Percentiles rank a stretch among this genome's conserved stretches.
Evolutionary conservation across 1,140 invertebrate genomes (phyloP).

Genomic region (Radopholus similis): DNA sequence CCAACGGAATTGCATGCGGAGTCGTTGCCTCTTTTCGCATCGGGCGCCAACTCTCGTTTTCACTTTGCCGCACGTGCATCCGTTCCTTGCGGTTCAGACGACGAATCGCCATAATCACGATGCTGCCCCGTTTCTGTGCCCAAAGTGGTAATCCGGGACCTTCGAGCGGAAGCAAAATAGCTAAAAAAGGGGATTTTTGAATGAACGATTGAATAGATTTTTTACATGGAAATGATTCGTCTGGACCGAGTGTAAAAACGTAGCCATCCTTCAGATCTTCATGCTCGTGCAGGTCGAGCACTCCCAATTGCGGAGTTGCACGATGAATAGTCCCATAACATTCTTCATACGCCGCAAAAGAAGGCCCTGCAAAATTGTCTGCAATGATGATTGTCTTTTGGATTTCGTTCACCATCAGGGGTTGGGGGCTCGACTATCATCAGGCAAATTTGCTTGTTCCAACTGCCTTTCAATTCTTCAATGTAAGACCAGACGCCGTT

Average conservation of each 20-base stretch:
- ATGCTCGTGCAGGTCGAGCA: constrained; percentile 6
- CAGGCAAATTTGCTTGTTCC: constrained; percentile 8
- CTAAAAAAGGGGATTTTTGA: not conserved
- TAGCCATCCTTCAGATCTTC: constrained; percentile 7
- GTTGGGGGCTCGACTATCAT: not conserved
- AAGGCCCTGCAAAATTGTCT: not conserved
- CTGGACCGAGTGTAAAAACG: constrained; percentile 5
- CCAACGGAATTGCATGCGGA: not conserved
- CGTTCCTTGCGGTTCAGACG: constrained; percentile 11
- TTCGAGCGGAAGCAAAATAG: constrained; percentile 2
- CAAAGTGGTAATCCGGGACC: not conserved
- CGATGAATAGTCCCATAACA: not conserved
- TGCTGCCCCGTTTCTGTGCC: not conserved
- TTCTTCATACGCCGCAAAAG: not conserved
- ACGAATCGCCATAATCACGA: constrained; percentile 5
- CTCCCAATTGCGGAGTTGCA: not conserved
- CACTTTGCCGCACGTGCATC: not conserved
- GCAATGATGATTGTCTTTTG: not conserved
- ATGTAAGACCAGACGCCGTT: constrained; percentile 11
- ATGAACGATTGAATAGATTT: not conserved
- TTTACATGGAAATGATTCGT: constrained; percentile 1
- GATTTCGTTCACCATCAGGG: not conserved
- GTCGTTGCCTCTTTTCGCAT: not conserved
- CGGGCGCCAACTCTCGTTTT: not conserved
- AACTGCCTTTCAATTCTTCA: not conserved